A percentile compares a stretch with the other conserved stretches of the same genome.
Evolutionary conservation across 1,140 invertebrate genomes (phyloP).

Genomic region (Pseudomyrmex gracilis): DNA sequence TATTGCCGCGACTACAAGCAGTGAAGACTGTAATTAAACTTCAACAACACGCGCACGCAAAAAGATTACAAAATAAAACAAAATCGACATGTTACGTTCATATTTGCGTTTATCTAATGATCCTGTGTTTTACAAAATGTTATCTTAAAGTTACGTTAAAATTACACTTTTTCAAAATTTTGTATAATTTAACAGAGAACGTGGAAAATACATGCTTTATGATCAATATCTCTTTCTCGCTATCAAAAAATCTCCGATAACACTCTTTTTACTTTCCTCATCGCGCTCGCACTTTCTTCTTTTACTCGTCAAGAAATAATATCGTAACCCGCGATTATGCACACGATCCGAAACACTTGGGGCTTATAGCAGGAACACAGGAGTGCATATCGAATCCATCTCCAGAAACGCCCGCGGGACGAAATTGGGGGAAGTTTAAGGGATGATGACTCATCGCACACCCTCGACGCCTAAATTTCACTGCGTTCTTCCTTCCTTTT

Average conservation of each 20-base stretch:
- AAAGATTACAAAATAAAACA: constrained; percentile 3
- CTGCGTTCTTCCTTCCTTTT: constrained; percentile 16
- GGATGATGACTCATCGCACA: constrained; percentile 57
- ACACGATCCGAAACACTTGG: constrained; percentile 29
- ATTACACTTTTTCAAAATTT: not conserved
- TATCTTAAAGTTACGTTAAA: not conserved
- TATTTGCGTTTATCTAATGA: not conserved
- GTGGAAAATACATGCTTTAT: not conserved
- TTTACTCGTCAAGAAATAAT: constrained; percentile 23
- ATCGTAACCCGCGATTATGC: constrained; percentile 39
- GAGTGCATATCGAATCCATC: constrained; percentile 52
- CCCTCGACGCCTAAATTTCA: constrained; percentile 36
- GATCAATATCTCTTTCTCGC: constrained; percentile 12
- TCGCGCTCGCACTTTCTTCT: not conserved
- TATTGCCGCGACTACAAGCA: not conserved
- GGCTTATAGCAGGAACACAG: constrained; percentile 25
- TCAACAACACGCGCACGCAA: constrained; percentile 25
- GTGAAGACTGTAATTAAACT: constrained; percentile 38
- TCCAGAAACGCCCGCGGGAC: constrained; percentile 47
- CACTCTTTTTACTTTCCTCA: constrained; percentile 41
- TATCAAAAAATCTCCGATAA: constrained; percentile 38
- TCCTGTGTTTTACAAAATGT: not conserved
- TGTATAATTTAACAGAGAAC: constrained; percentile 28
- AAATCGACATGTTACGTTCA: not conserved
- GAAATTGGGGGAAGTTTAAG: constrained; percentile 56